Evolutionary conservation across 2,113 vertebrate genomes (phyloP).

Genomic region (Ovis aries): DNA sequence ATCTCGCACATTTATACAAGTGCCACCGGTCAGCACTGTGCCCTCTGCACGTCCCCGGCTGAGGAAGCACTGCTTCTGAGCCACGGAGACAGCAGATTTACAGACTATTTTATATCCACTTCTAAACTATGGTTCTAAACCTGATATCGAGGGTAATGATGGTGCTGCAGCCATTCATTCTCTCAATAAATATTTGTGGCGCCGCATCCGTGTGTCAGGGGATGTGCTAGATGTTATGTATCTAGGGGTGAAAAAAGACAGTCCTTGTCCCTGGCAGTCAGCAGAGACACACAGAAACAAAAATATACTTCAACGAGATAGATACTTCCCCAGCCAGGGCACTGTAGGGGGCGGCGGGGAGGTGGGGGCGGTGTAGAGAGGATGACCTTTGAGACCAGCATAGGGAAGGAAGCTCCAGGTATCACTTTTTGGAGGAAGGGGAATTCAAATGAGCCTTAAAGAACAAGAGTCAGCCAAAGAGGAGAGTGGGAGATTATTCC

Average conservation of each 20-base stretch:
- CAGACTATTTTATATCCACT: conserved; percentile 27
- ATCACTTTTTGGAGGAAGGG: background rate
- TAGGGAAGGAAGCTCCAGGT: background rate
- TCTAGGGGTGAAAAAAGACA: background rate
- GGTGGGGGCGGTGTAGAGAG: background rate
- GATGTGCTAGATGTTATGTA: background rate
- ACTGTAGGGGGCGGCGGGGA: background rate
- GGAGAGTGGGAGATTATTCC: background rate
- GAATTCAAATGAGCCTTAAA: background rate
- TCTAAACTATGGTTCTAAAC: conserved; percentile 18
- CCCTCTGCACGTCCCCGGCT: background rate
- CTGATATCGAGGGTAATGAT: background rate
- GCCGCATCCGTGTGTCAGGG: background rate
- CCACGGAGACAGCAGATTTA: conserved; percentile 28
- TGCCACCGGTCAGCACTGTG: background rate
- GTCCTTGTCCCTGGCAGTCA: background rate
- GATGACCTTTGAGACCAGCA: background rate
- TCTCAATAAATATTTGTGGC: conserved; percentile 36
- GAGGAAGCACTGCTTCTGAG: background rate
- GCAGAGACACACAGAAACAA: background rate
- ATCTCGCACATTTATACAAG: background rate
- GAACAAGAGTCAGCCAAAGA: background rate
- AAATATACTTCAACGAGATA: background rate
- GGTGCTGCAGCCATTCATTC: background rate
- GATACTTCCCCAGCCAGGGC: background rate